These are phyloP conservation scores for Oegoconia quadripuncta DNA, from an alignment of 2,888 invertebrate genomes.

Conservation along the genomic window DNA sequence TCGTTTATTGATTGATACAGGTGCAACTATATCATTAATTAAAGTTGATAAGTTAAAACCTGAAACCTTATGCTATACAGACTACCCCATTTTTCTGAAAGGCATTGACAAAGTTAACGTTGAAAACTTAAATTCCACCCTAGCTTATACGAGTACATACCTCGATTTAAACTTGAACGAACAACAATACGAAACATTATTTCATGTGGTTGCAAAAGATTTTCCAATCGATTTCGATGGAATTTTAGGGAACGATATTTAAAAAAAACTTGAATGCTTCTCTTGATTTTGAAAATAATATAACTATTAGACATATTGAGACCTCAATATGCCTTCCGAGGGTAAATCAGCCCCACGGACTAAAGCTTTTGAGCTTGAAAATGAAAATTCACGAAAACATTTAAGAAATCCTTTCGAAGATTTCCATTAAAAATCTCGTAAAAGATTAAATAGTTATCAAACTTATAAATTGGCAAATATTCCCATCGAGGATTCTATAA, in stretches of 20 bases:
- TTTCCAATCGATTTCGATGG: conserved; percentile 1
- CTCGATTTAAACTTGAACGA: background rate
- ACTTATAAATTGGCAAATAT: background rate
- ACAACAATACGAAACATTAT: background rate
- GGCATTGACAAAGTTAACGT: background rate
- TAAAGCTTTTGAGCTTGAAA: background rate
- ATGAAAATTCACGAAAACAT: background rate
- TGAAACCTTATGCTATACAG: conserved; percentile 1
- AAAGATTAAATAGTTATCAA: background rate
- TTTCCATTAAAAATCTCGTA: background rate
- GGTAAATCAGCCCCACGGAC: background rate
- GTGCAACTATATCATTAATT: background rate
- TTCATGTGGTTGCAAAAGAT: background rate
- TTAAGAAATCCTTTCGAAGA: background rate
- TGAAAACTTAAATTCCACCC: background rate
- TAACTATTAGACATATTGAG: background rate
- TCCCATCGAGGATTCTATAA: background rate
- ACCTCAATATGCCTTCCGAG: background rate
- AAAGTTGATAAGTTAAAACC: background rate
- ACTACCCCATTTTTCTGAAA: background rate
- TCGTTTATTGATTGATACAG: background rate
- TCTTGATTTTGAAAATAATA: background rate
- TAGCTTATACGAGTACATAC: background rate
- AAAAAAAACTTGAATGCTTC: background rate
- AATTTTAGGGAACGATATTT: background rate